Percentiles rank a stretch among this genome's conserved stretches.
Evolutionary conservation across 2,888 invertebrate genomes (phyloP).

Genomic region (Urechis unicinctus): DNA sequence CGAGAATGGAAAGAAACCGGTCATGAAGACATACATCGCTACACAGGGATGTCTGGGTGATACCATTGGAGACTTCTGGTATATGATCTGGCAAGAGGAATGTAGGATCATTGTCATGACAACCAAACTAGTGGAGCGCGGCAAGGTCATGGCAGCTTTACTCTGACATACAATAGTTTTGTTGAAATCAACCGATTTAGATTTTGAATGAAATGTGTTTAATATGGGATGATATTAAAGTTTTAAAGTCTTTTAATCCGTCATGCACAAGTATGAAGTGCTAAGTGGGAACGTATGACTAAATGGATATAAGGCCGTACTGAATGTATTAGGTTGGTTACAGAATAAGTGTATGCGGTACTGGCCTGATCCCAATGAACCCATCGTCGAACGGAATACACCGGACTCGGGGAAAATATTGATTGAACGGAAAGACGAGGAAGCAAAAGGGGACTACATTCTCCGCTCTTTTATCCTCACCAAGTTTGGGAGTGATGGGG

Average conservation of each 20-base stretch:
- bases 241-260: too few species aligned
- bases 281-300: too few species aligned
- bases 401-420: constrained; percentile 37
- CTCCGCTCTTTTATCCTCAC: constrained; percentile 67
- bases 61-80: constrained; percentile 93
- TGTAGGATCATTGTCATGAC: constrained; percentile 98
- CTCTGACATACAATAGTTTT: too few species aligned
- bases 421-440: constrained; percentile 73
- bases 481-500: too few species aligned
- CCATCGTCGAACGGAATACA: constrained; percentile 8
- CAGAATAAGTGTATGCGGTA: constrained; percentile 82
- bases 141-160: constrained; percentile 62
- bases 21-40: constrained; percentile 44
- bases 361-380: constrained; percentile 76
- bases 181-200: too few species aligned
- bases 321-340: neutral
- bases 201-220: neutral
- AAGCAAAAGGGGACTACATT: constrained; percentile 82
- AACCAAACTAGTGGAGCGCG: constrained; percentile 93
- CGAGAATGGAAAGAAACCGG: constrained; percentile 7
- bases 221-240: too few species aligned
- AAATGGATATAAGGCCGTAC: too few species aligned
- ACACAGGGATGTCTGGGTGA: constrained; percentile 89
- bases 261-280: too few species aligned
- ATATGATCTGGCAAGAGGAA: constrained; percentile 99